These are phyloP conservation scores for Chiloscyllium punctatum DNA, from an alignment of 2,797 vertebrate species.

Conservation along the genomic window DNA sequence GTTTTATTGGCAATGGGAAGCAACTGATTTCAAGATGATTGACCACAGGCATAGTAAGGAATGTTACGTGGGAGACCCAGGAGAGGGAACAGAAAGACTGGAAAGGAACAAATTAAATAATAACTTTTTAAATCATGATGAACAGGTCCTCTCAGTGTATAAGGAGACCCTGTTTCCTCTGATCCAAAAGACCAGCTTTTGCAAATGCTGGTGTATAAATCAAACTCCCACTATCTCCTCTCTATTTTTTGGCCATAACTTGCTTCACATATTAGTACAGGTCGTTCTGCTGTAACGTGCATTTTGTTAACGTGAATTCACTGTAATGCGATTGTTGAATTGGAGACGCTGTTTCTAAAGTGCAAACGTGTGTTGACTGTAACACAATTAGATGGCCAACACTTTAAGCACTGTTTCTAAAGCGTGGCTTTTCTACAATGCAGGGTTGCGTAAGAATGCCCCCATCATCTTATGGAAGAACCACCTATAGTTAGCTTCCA, in stretches of 20 bases:
- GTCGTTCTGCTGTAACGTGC: no score
- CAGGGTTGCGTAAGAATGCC: no score
- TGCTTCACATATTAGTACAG: background rate
- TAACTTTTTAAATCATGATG: background rate
- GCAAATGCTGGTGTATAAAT: no score
- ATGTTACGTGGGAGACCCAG: background rate
- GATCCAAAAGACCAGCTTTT: background rate
- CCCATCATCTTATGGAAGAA: no score
- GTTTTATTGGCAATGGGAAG: background rate
- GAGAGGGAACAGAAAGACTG: background rate
- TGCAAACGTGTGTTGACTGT: no score
- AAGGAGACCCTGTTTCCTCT: background rate
- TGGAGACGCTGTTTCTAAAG: no score
- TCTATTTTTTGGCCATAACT: background rate
- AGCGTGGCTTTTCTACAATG: no score
- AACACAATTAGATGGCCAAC: no score
- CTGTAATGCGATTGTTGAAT: no score
- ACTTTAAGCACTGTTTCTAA: no score
- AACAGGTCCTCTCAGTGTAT: background rate
- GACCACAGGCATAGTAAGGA: background rate
- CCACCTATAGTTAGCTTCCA: background rate
- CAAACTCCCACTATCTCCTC: no score
- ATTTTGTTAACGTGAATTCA: no score
- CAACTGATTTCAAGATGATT: background rate
- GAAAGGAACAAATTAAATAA: background rate